Evolutionary conservation across 2,797 vertebrate genomes (phyloP).

Genomic region (Sebastes minor): DNA sequence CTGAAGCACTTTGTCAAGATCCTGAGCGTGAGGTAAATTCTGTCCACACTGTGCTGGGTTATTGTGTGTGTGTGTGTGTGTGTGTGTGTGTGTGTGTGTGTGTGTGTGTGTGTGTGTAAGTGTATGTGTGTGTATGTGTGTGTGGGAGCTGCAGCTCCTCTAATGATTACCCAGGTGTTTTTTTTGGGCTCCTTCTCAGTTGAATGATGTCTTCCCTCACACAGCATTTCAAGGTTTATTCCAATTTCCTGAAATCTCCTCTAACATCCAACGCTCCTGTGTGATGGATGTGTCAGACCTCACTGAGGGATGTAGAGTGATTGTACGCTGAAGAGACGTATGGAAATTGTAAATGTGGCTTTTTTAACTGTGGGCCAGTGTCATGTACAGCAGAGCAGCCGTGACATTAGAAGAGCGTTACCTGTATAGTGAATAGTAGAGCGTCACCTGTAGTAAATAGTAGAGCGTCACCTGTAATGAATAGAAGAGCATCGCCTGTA

Average conservation of each 20-base stretch:
- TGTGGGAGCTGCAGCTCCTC: slow-evolving; percentile 21
- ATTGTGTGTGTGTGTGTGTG: slow-evolving; percentile 25
- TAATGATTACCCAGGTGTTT: slow-evolving; percentile 34
- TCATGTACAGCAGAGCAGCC: background rate
- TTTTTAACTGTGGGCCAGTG: background rate
- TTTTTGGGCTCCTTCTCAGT: slow-evolving; percentile 1
- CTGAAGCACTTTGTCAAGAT: slow-evolving; percentile 80
- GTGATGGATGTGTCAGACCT: background rate
- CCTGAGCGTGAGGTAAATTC: slow-evolving; percentile 57
- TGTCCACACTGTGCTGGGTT: slow-evolving; percentile 49
- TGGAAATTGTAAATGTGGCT: background rate
- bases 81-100: background rate
- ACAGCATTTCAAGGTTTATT: slow-evolving; percentile 11
- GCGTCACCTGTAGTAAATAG: slow-evolving; percentile 9
- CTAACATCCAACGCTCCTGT: background rate
- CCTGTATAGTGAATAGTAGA: background rate
- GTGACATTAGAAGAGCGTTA: slow-evolving; percentile 34
- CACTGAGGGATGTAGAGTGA: background rate
- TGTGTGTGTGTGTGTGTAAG: background rate
- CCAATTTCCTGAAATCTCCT: background rate
- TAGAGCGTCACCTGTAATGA: background rate
- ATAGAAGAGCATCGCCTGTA: background rate
- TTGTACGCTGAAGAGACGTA: background rate
- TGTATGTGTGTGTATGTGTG: too few species aligned
- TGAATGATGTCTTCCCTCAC: slow-evolving; percentile 19